These are phyloP conservation scores for Asbolus verrucosus DNA, from an alignment of 1,140 invertebrate species.

Conservation along the genomic window DNA sequence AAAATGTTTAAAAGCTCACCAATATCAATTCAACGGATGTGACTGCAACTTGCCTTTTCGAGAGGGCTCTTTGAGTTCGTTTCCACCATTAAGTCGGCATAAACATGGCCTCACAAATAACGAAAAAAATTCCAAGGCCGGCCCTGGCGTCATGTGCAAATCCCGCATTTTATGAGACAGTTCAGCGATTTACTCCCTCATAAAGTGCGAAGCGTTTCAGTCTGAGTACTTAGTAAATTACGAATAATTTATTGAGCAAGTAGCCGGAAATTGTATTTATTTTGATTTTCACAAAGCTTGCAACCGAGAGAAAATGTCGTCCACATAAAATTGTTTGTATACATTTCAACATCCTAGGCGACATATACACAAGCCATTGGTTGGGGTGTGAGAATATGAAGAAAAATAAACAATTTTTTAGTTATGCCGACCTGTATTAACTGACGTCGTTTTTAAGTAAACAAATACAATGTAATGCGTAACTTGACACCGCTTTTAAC, in stretches of 20 bases:
- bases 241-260: constrained; percentile 20
- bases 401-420: constrained; percentile 56
- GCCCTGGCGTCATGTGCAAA: too few relatives aligned
- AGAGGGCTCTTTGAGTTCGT: neutral
- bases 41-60: neutral
- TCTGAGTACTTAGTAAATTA: constrained; percentile 20
- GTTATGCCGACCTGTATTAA: constrained; percentile 53
- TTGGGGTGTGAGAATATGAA: constrained; percentile 56
- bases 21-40: too few relatives aligned
- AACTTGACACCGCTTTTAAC: constrained; percentile 59
- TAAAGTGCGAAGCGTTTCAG: neutral
- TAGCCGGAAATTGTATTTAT: constrained; percentile 33
- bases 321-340: constrained; percentile 30
- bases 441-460: constrained; percentile 53
- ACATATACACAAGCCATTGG: constrained; percentile 39
- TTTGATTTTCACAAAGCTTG: constrained; percentile 10
- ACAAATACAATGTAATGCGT: constrained; percentile 56
- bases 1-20: too few relatives aligned
- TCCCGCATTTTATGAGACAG: constrained; percentile 3
- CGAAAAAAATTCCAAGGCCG: neutral
- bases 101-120: too few relatives aligned
- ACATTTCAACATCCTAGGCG: constrained; percentile 38
- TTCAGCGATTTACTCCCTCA: constrained; percentile 11
- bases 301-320: constrained; percentile 16
- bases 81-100: too few relatives aligned